Percentiles rank a stretch among this genome's conserved stretches.
Evolutionary conservation across 2,797 vertebrate genomes (phyloP).

Genomic region (Moxostoma hubbsi): DNA sequence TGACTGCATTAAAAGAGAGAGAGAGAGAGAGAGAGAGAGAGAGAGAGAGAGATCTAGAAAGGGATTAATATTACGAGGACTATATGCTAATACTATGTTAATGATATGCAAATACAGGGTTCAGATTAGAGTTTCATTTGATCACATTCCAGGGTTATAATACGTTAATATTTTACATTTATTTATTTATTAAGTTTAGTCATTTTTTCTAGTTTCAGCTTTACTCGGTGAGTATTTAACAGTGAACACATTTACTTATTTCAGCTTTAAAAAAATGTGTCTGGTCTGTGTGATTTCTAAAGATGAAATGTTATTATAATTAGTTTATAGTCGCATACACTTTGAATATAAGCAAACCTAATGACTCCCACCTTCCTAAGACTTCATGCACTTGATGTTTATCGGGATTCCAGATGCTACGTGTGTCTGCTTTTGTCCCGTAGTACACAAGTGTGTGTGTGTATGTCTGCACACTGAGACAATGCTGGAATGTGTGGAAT

Average conservation of each 20-base stretch:
- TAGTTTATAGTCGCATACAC: no score
- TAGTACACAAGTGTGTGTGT: slow-evolving; percentile 35
- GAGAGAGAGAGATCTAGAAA: neutral
- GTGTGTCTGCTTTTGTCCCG: slow-evolving; percentile 56
- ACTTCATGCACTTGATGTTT: slow-evolving; percentile 13
- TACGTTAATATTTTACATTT: no score
- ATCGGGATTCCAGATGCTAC: slow-evolving; percentile 18
- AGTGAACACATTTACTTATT: no score
- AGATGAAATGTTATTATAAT: no score
- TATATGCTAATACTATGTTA: neutral
- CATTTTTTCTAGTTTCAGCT: no score
- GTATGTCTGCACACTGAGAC: slow-evolving; percentile 62
- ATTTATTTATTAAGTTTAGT: no score
- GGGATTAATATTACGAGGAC: slow-evolving; percentile 2
- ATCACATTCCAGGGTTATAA: neutral
- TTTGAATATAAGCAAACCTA: no score
- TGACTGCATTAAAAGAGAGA: neutral
- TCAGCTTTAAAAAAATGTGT: no score
- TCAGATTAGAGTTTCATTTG: neutral
- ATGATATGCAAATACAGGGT: slow-evolving; percentile 8
- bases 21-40: neutral
- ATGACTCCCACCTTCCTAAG: no score
- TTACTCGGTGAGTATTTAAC: no score
- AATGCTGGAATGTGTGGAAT: slow-evolving; percentile 75
- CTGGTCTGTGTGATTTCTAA: no score